Evolutionary conservation across 2,113 vertebrate species (phyloP).

Genomic region (Ascaphus truei): DNA sequence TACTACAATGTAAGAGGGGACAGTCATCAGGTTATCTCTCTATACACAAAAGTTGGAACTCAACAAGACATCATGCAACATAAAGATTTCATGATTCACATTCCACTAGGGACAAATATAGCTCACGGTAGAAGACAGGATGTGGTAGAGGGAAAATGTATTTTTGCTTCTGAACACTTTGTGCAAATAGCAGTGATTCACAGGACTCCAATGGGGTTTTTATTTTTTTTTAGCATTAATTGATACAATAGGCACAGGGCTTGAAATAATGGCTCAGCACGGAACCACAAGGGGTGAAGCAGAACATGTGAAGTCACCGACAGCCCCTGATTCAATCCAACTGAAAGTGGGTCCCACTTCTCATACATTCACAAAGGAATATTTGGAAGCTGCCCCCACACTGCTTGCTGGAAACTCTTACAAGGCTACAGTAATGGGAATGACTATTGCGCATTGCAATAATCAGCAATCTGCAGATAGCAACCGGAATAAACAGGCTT

Average conservation of each 20-base stretch:
- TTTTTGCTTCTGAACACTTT: background rate
- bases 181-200: background rate
- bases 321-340: constrained; percentile 12
- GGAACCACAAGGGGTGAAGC: constrained; percentile 13
- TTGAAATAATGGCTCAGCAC: constrained; percentile 17
- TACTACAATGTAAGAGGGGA: background rate
- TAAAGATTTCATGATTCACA: constrained; percentile 19
- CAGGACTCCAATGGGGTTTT: background rate
- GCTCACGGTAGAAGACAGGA: constrained; percentile 20
- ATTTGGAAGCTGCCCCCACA: constrained; percentile 32
- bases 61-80: background rate
- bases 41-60: background rate
- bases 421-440: constrained; percentile 11
- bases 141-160: constrained; percentile 9
- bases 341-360: constrained; percentile 11
- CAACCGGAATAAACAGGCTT: no score
- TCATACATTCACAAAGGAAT: constrained; percentile 20
- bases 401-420: constrained; percentile 29
- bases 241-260: constrained; percentile 1
- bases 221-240: constrained; percentile 2
- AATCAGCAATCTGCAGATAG: background rate
- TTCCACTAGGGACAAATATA: constrained; percentile 16
- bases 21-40: background rate
- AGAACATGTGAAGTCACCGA: no score
- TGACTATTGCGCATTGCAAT: background rate